A percentile compares a stretch with the other conserved stretches of the same genome.
Conservation (phyloP, 2,113 vertebrate species). For the Anser brachyrhynchus region DNA sequence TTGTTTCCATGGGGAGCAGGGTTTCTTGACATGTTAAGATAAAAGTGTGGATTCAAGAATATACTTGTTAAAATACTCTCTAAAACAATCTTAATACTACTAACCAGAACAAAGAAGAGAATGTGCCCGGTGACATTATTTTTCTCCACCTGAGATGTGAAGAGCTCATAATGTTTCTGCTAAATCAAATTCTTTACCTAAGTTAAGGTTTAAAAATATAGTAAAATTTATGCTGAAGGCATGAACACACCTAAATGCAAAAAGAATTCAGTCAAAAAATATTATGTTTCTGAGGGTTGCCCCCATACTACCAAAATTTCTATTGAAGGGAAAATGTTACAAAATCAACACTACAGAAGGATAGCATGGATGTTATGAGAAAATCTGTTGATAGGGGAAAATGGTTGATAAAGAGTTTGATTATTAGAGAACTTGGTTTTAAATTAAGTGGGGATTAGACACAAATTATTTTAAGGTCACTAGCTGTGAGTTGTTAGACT, state of each 20-base stretch:
- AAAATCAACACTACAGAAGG: neutral
- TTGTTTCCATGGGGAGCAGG: conserved; percentile 37
- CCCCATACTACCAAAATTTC: neutral
- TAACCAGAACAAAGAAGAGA: neutral
- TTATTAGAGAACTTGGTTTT: neutral
- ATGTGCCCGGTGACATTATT: neutral
- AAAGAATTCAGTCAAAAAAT: neutral
- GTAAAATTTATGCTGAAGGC: neutral
- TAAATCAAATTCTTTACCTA: neutral
- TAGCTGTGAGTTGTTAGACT: neutral
- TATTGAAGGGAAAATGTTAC: neutral
- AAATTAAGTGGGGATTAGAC: neutral
- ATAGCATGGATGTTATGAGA: neutral
- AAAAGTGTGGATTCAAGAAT: conserved; percentile 36
- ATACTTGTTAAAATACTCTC: conserved; percentile 44
- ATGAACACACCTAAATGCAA: neutral
- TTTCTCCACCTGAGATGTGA: neutral
- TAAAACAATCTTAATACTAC: conserved; percentile 13
- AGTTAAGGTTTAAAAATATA: neutral
- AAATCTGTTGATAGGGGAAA: neutral
- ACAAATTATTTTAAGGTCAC: neutral
- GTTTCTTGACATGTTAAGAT: conserved; percentile 42
- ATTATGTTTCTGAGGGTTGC: neutral
- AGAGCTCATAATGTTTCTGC: neutral
- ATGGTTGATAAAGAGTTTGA: neutral